Percentiles rank a stretch among this genome's conserved stretches.
Evolutionary conservation across 2,888 invertebrate species (phyloP).

Genomic region (Muschampia plurimacula): DNA sequence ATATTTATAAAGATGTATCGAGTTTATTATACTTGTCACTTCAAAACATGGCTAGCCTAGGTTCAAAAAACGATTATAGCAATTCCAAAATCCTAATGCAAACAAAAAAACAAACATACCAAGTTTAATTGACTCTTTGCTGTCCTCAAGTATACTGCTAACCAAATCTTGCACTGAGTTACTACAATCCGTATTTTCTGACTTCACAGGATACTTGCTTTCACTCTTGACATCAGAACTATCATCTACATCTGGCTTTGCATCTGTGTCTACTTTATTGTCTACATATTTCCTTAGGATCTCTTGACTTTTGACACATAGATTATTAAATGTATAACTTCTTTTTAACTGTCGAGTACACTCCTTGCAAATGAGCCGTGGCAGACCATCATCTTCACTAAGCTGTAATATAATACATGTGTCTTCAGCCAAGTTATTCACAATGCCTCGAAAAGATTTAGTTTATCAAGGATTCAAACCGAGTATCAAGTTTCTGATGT

Average conservation of each 20-base stretch:
- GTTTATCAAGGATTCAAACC: no score
- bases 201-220: slow-evolving; percentile 21
- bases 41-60: no score
- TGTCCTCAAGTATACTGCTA: slow-evolving; percentile 31
- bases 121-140: slow-evolving; percentile 32
- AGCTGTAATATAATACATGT: slow-evolving; percentile 53
- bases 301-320: slow-evolving; percentile 70
- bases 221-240: slow-evolving; percentile 30
- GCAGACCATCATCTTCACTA: slow-evolving; percentile 66
- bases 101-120: slow-evolving; percentile 11
- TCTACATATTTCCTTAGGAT: slow-evolving; percentile 57
- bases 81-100: not conserved
- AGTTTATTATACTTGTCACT: no score
- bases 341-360: slow-evolving; percentile 70
- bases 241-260: slow-evolving; percentile 22
- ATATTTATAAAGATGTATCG: no score
- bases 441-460: no score
- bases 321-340: slow-evolving; percentile 66
- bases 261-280: slow-evolving; percentile 32
- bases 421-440: not conserved
- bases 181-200: slow-evolving; percentile 19
- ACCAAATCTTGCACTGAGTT: slow-evolving; percentile 20
- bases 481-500: no score
- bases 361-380: slow-evolving; percentile 72
- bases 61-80: no score